Percentiles rank a stretch among this genome's conserved stretches.
These are phyloP conservation scores for Drosophila simulans DNA, from an alignment of 1,140 invertebrate species.

Conservation along the genomic window DNA sequence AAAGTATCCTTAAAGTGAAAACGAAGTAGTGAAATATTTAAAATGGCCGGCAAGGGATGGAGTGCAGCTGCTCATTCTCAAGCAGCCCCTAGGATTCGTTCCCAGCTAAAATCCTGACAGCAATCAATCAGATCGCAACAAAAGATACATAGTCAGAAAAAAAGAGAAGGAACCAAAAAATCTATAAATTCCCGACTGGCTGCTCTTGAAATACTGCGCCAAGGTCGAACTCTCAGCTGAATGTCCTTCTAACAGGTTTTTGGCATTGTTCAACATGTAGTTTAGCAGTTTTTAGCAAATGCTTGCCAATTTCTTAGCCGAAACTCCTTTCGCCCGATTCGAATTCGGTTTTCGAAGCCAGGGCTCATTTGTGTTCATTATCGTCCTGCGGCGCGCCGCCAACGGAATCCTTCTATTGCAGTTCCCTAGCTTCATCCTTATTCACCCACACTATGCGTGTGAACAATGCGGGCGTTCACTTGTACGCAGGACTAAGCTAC, in stretches of 20 bases:
- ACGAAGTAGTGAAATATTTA: conserved; percentile 45
- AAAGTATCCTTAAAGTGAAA: conserved; percentile 46
- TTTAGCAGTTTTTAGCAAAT: conserved; percentile 68
- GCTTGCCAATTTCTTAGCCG: conserved; percentile 66
- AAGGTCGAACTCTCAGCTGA: conserved; percentile 52
- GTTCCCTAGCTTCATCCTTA: conserved; percentile 2
- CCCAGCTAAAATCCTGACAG: conserved; percentile 63
- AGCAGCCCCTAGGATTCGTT: conserved; percentile 49
- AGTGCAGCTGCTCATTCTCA: conserved; percentile 29
- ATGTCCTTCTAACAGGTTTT: conserved; percentile 67
- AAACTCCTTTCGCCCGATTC: conserved; percentile 68
- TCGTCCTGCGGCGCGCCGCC: conserved; percentile 79
- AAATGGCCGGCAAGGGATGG: conserved; percentile 49
- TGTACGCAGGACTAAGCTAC: conserved; percentile 41
- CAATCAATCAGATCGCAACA: conserved; percentile 82
- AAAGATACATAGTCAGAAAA: conserved; percentile 57
- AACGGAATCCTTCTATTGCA: conserved; percentile 50
- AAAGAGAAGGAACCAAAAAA: conserved; percentile 36
- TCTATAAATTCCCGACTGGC: conserved; percentile 55
- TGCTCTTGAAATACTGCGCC: conserved; percentile 59
- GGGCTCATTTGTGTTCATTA: conserved; percentile 79
- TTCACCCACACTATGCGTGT: conserved; percentile 44
- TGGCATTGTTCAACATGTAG: conserved; percentile 61
- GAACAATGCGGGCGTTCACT: conserved; percentile 59
- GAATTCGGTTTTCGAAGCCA: conserved; percentile 25